Evolutionary conservation across 2,797 vertebrate genomes (phyloP).

Genomic region (Dipus sagitta): DNA sequence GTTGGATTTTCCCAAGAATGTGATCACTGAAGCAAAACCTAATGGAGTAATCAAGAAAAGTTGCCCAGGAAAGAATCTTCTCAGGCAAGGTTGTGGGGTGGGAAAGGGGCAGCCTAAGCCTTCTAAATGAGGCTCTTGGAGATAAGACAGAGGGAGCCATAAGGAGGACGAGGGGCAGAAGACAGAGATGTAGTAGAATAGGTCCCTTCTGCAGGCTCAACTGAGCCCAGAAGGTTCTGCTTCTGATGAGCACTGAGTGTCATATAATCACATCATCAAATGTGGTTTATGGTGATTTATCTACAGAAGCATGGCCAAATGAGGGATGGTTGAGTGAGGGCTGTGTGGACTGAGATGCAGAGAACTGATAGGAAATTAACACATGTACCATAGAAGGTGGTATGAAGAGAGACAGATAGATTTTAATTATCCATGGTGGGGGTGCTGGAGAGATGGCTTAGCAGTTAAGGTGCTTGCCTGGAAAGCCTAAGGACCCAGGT

Average conservation of each 20-base stretch:
- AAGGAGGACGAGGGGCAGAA: background rate
- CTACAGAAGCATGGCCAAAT: background rate
- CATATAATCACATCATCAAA: background rate
- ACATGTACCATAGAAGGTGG: background rate
- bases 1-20: too few species aligned
- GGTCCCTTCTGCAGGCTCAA: background rate
- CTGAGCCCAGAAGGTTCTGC: background rate
- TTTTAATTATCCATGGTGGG: too few species aligned
- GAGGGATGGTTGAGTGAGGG: background rate
- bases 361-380: background rate
- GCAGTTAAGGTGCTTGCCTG: too few species aligned
- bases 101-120: background rate
- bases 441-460: too few species aligned
- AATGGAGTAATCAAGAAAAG: too few species aligned
- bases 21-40: too few species aligned
- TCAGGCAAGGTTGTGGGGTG: background rate
- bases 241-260: background rate
- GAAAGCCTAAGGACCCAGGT: too few species aligned
- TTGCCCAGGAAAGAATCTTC: too few species aligned
- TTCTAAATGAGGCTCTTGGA: background rate
- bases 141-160: background rate
- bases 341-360: background rate
- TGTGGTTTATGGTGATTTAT: background rate
- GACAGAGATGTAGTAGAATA: background rate
- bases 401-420: too few species aligned